Evolutionary conservation across 2,797 vertebrate species (phyloP).

Genomic region (Tenualosa ilisha): DNA sequence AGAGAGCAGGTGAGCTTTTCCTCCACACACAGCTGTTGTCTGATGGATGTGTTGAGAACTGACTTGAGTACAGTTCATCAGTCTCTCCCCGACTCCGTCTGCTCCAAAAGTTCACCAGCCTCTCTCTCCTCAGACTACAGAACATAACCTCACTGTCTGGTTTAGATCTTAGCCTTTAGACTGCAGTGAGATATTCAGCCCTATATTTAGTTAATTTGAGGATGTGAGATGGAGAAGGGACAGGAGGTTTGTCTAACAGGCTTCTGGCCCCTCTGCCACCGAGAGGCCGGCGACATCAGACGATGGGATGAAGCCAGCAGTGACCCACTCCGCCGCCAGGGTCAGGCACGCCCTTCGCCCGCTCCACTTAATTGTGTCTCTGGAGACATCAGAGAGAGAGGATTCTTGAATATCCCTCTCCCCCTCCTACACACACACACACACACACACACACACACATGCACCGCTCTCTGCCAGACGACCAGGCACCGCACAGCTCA

Average conservation of each 20-base stretch:
- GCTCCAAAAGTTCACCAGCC: not conserved
- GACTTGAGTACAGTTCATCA: not conserved
- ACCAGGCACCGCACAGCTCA: not conserved
- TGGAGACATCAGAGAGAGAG: not conserved
- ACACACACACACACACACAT: too few relatives aligned
- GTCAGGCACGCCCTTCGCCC: slow-evolving; percentile 14
- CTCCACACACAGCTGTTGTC: not conserved
- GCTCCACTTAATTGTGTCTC: not conserved
- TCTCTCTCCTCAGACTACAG: not conserved
- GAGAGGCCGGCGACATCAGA: not conserved
- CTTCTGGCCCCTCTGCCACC: not conserved
- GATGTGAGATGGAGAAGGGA: not conserved
- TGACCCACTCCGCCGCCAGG: not conserved
- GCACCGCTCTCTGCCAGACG: not conserved
- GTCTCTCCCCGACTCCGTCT: not conserved
- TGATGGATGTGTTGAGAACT: not conserved
- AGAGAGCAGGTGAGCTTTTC: not conserved
- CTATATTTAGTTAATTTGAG: not conserved
- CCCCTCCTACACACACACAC: too few relatives aligned
- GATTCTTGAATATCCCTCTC: not conserved
- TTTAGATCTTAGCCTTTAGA: not conserved
- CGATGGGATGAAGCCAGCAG: not conserved
- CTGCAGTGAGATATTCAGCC: not conserved
- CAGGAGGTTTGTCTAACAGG: not conserved
- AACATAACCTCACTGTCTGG: not conserved